Percentiles rank a stretch among this genome's conserved stretches.
phyloP scores from a whole-genome alignment of 2,113 vertebrate species.

The Rhizomys pruinosus region DNA sequence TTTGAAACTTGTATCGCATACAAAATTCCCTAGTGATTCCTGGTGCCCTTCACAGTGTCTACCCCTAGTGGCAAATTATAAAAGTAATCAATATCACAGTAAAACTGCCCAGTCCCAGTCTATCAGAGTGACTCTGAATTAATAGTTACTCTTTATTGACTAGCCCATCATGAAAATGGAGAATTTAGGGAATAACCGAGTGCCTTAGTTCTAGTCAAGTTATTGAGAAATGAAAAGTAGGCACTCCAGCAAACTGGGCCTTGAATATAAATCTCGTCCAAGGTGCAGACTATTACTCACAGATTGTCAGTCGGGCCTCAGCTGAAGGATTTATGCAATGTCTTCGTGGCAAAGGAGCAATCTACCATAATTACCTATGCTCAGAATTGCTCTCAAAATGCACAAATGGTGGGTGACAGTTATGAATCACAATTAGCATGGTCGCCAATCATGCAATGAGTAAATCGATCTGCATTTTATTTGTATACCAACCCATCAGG shows the following conservation, averaged over 20 bases:
- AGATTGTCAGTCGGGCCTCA: constrained; percentile 77
- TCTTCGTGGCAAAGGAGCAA: constrained; percentile 75
- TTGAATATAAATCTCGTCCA: constrained; percentile 84
- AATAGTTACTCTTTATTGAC: constrained; percentile 85
- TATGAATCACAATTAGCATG: constrained; percentile 84
- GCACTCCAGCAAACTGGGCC: constrained; percentile 76
- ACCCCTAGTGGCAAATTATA: constrained; percentile 75
- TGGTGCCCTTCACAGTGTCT: constrained; percentile 65
- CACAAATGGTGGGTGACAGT: constrained; percentile 69
- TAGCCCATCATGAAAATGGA: constrained; percentile 79
- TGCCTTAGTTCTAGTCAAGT: constrained; percentile 80
- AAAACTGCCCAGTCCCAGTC: constrained; percentile 79
- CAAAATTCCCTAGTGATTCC: background rate
- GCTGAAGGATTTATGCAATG: constrained; percentile 83
- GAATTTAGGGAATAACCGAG: constrained; percentile 84
- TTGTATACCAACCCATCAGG: background rate
- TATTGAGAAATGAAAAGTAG: constrained; percentile 84
- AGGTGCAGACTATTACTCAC: constrained; percentile 81
- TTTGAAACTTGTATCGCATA: background rate
- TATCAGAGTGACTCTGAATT: constrained; percentile 83
- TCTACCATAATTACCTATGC: constrained; percentile 80
- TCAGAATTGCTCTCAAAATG: constrained; percentile 79
- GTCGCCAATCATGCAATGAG: constrained; percentile 48
- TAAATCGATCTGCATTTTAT: constrained; percentile 68
- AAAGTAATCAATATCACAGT: constrained; percentile 81